Conservation (phyloP, 2,113 vertebrate species). For the Patagioenas fasciata region DNA sequence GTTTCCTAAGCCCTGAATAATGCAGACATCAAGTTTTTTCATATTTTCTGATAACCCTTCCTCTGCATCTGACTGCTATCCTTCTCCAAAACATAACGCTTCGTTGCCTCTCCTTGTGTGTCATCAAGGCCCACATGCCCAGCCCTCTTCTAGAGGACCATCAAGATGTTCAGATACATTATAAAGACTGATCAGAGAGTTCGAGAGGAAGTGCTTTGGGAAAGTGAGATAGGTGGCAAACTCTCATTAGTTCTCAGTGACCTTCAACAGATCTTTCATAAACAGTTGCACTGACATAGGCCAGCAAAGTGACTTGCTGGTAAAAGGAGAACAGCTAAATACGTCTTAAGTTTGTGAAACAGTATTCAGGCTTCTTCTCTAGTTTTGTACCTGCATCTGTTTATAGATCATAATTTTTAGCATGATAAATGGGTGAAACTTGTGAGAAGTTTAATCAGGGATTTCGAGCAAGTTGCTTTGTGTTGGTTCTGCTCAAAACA, state of each 20-base stretch:
- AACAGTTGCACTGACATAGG: neutral
- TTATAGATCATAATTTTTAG: neutral
- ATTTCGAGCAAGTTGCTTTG: slow-evolving; percentile 46
- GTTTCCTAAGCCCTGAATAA: neutral
- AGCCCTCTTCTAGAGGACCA: neutral
- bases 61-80: neutral
- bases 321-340: neutral
- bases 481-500: neutral
- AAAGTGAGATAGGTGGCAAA: neutral
- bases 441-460: neutral
- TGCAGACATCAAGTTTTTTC: neutral
- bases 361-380: neutral
- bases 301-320: slow-evolving; percentile 11
- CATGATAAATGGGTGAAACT: neutral
- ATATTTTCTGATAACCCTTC: neutral
- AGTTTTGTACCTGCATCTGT: neutral
- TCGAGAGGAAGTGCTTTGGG: neutral
- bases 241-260: neutral
- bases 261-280: neutral
- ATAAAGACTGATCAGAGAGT: neutral
- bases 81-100: neutral
- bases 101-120: neutral
- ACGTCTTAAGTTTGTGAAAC: neutral
- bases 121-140: rapidly evolving
- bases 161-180: neutral